Percentiles rank a stretch among this genome's conserved stretches.
phyloP scores from a whole-genome alignment of 2,888 invertebrate genomes.

The Tachina grossa region DNA sequence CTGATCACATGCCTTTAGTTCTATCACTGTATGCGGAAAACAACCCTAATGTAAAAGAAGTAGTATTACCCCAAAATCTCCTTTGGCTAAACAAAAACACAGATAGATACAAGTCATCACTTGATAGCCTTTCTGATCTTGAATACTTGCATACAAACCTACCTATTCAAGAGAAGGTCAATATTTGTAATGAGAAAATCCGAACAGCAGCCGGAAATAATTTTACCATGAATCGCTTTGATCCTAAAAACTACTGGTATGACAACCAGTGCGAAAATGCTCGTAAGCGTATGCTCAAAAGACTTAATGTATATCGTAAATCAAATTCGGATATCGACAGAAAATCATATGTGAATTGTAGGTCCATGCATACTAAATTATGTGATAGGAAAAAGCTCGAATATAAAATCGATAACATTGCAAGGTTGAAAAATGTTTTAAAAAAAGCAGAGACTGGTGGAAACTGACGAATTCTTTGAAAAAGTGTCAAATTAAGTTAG shows the following conservation, averaged over 20 bases:
- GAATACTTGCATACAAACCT: not conserved
- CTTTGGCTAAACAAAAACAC: no score
- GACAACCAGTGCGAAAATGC: not conserved
- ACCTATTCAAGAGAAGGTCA: not conserved
- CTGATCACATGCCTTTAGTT: not conserved
- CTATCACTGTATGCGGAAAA: no score
- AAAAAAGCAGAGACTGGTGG: no score
- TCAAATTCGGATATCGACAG: no score
- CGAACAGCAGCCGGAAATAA: not conserved
- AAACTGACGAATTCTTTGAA: not conserved
- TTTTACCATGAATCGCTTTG: not conserved
- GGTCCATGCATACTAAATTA: no score
- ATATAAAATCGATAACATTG: no score
- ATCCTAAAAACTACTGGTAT: not conserved
- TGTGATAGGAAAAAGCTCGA: no score
- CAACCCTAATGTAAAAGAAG: no score
- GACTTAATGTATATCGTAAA: not conserved
- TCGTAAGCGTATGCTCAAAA: constrained; percentile 8
- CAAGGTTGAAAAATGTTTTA: no score
- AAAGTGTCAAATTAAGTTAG: not conserved
- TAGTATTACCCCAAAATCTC: no score
- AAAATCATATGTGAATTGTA: no score
- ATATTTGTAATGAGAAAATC: not conserved
- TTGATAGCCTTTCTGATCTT: not conserved
- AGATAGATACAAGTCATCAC: not conserved